phyloP scores from a whole-genome alignment of 2,113 vertebrate species.

The Meleagris gallopavo region DNA sequence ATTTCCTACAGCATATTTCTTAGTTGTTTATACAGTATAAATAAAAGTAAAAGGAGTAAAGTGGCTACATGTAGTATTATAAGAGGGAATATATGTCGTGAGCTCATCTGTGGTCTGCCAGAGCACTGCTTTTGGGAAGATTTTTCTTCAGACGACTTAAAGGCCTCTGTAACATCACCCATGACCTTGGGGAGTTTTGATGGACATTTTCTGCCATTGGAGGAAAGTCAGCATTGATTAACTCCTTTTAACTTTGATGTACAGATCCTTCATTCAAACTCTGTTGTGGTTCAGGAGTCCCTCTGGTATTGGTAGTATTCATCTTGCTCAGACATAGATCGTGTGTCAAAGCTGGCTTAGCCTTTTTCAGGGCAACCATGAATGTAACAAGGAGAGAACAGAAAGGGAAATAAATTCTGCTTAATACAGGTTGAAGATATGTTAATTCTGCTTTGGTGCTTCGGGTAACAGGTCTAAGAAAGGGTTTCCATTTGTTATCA shows the following conservation, averaged over 20 bases:
- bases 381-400: accelerated
- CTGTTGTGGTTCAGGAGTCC: not conserved
- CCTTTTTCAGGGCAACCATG: not conserved
- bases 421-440: not conserved
- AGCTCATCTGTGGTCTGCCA: not conserved
- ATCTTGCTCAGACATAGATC: not conserved
- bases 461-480: not conserved
- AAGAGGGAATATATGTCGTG: not conserved
- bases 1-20: not conserved
- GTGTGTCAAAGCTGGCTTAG: not conserved
- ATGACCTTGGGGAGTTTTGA: not conserved
- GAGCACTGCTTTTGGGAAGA: not conserved
- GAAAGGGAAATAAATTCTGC: not conserved
- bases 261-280: not conserved
- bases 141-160: not conserved
- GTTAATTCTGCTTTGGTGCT: not conserved
- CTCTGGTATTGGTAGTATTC: not conserved
- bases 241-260: not conserved
- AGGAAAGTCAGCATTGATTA: not conserved
- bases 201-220: not conserved
- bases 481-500: not conserved
- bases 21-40: not conserved
- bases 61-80: not conserved
- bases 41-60: not conserved
- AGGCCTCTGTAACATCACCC: not conserved